Evolutionary conservation across 2,797 vertebrate genomes (phyloP).

Genomic region (Acanthis flammea): DNA sequence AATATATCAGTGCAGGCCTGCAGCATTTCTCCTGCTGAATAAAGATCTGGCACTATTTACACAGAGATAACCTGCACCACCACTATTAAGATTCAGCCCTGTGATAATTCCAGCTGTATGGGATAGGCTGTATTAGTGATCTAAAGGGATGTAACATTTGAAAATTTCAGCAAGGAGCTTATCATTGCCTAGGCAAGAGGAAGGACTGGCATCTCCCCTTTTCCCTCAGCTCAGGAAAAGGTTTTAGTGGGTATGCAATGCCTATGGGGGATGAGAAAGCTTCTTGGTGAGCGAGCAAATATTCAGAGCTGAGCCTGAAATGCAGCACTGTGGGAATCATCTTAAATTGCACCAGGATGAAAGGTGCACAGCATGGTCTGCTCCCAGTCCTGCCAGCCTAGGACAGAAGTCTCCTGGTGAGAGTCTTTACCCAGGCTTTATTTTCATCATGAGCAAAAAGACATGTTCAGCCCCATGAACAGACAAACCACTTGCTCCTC

Average conservation of each 20-base stretch:
- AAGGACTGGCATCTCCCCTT: neutral
- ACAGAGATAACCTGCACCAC: neutral
- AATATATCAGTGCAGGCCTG: neutral
- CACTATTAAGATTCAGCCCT: constrained; percentile 1
- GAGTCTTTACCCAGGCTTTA: neutral
- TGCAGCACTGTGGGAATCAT: neutral
- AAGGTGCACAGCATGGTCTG: neutral
- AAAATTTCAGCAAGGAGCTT: constrained; percentile 7
- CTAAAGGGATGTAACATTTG: neutral
- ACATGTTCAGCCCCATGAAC: neutral
- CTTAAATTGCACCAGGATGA: neutral
- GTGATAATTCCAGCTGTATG: neutral
- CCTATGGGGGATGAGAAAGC: neutral
- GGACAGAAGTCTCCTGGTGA: neutral
- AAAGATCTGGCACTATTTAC: neutral
- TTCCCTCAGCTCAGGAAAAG: neutral
- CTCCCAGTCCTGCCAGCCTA: neutral
- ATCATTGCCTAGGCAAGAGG: neutral
- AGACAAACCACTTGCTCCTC: neutral
- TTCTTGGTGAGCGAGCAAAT: neutral
- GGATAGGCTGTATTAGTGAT: neutral
- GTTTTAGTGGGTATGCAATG: neutral
- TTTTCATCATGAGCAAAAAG: neutral
- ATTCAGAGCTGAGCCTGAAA: constrained; percentile 6
- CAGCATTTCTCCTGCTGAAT: constrained; percentile 21